Evolutionary conservation across 2,113 vertebrate genomes (phyloP), one percentile per base, ranked within the genome.

Genomic region (Eubucco bourcierii): DNA sequence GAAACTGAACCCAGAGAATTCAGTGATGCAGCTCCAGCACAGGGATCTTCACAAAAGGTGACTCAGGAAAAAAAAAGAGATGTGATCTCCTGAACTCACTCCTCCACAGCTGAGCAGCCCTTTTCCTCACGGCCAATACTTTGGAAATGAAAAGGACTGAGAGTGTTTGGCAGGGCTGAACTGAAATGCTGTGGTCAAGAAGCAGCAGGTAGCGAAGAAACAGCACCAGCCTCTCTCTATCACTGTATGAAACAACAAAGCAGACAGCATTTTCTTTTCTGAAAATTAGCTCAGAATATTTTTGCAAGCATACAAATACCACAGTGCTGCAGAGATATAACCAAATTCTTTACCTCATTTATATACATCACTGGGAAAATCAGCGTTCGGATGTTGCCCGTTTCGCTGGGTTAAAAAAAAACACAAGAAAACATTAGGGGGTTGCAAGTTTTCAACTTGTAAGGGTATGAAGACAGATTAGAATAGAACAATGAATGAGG

Each of bases 301-400:
- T 85, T 64, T 80, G 24, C 63, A 87, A 71, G 44, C 39, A 80
- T 33, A 56, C 44, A 84, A 24, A 19, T 2, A 19, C 9, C 70
- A 52, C 16, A 55, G 7, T 6, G 23, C 52, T 80, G 33, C 50
- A 72, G 60, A 70, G 56, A 60, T 73, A 17, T 0, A 31, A 61
- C 25, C 47, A 10, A 70, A 70, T 14, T 56, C 77, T 93, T 97
- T 97, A 99, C 98, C 99, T 99, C 99, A 59, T 99, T 99, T 79
- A 99, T 73, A 88, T 99, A 98, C 98, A 99, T 97, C 94, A 99
- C 98, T 65, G 99, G 99, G 71, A 99, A 98, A 79, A 98, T 66
- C 87, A 99, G 92, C 0, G 98, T 98, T 91, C 80, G 97, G 92
- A 99, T 97, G 24, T 98, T 97, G 90, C 98, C 98, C 0, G 98